Base-by-base conservation (phyloP, 2,888 invertebrate genomes). In the Melipona beecheii region DNA sequence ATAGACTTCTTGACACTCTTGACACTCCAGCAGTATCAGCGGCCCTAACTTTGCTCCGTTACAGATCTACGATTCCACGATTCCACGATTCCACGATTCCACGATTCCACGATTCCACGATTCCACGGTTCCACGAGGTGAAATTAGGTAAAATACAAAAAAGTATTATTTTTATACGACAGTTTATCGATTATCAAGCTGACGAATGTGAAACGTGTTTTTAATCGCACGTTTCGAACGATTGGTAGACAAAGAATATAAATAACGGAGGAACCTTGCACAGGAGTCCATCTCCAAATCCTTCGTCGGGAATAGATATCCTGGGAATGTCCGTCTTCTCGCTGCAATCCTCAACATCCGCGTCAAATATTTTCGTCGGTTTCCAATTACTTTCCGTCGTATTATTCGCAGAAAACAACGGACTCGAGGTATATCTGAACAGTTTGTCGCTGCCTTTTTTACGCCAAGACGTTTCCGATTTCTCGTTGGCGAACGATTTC, bases 291-390 rank as follows among this genome's bases (percentile, higher is more conserved):
- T 92, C 91, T 24, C 31, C 75, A 9, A 87, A 88, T 70, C 83
- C 92, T 78, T 92, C 93, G 65, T 93, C 93, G 6, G 93, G 93
- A 69, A 93, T 93, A 6, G 93, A 93, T 75, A 93, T 93, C 69
- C 91, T 91, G 6, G 93, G 93, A 49, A 93, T 88, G n/a, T 91
- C 91, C 2, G 65, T 87, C 19, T 78, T 83, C 11, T 91, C 92
- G 49, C 58, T 79, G 17, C 81, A 85, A 19, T 88, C 87, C 24
- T 85, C 85, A 24, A 83, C 78, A 21, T 77, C 54, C 1, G 65
- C 65, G 31, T 79, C 68, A 64, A 71, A 73, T 54, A 73, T 60
- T 73, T 77, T 36, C 71, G 73, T 19, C 0, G 11, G 11, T 17
- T 60, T 72, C 84, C 73, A 78, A 50, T 66, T 50, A 60, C 49